A percentile compares a stretch with the other conserved stretches of the same genome.
phyloP scores from a whole-genome alignment of 2,888 invertebrate species.

The Dromius quadrimaculatus region DNA sequence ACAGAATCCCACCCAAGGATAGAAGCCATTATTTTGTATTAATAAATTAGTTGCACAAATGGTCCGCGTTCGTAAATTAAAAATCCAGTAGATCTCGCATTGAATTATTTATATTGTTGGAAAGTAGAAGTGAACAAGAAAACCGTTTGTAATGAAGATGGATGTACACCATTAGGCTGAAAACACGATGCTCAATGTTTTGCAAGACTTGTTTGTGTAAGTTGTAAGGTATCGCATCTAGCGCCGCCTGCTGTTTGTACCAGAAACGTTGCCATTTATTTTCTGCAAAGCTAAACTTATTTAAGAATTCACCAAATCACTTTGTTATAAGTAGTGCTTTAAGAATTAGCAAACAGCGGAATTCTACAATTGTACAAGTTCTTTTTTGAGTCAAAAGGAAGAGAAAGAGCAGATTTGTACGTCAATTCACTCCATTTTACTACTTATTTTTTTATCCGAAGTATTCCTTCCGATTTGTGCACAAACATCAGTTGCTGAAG shows the following conservation, averaged over 20 bases:
- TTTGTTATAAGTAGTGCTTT: background rate
- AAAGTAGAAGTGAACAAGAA: slow-evolving; percentile 28
- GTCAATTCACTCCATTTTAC: too few relatives aligned
- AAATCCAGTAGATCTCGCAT: slow-evolving; percentile 4
- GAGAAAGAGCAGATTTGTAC: too few relatives aligned
- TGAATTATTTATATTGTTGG: slow-evolving; percentile 7
- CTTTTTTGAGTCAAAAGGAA: too few relatives aligned
- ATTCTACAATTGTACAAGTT: too few relatives aligned
- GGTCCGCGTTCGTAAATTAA: slow-evolving; percentile 4
- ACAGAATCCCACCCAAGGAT: too few relatives aligned
- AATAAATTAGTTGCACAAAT: background rate
- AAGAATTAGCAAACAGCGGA: too few relatives aligned
- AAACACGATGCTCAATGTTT: slow-evolving; percentile 31
- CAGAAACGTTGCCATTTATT: slow-evolving; percentile 12
- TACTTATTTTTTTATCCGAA: too few relatives aligned
- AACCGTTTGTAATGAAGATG: slow-evolving; percentile 24
- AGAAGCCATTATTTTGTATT: background rate
- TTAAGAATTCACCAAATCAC: slow-evolving; percentile 23
- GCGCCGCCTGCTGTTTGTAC: slow-evolving; percentile 3
- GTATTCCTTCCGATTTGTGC: too few relatives aligned
- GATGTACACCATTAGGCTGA: slow-evolving; percentile 29
- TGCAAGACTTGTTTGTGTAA: slow-evolving; percentile 34
- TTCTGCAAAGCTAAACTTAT: background rate
- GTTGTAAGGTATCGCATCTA: slow-evolving; percentile 23
- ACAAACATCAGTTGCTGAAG: too few relatives aligned